These are phyloP conservation scores for Micoletzkya japonica DNA, from an alignment of 2,888 invertebrate species.

Conservation along the genomic window DNA sequence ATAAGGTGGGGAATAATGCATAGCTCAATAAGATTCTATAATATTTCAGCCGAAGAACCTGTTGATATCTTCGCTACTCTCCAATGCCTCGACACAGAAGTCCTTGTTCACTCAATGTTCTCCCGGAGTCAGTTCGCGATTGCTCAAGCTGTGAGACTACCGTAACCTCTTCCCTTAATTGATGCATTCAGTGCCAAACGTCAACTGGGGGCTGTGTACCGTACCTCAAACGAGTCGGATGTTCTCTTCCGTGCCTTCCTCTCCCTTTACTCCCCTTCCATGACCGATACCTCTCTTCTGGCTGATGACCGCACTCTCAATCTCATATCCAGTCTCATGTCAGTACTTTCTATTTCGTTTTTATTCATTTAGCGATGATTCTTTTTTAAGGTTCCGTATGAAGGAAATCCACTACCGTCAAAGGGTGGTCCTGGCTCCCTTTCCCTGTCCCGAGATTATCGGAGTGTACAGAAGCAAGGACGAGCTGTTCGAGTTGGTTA, in stretches of 20 bases:
- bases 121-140: not conserved
- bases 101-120: not conserved
- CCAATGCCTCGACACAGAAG: not conserved
- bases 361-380: not conserved
- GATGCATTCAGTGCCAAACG: slow-evolving; percentile 5
- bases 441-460: slow-evolving; percentile 10
- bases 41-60: slow-evolving; percentile 6
- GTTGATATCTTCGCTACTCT: not conserved
- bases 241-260: slow-evolving; percentile 20
- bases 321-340: slow-evolving; percentile 24
- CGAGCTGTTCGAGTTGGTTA: slow-evolving; percentile 9
- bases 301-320: slow-evolving; percentile 19
- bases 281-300: slow-evolving; percentile 7
- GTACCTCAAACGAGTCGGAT: not conserved
- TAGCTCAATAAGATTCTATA: too few species aligned
- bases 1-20: too few species aligned
- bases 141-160: slow-evolving; percentile 2
- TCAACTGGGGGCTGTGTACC: slow-evolving; percentile 21
- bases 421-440: not conserved
- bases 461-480: slow-evolving; percentile 22
- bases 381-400: slow-evolving; percentile 23
- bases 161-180: not conserved
- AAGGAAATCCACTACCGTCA: slow-evolving; percentile 19
- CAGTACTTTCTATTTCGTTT: not conserved
- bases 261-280: slow-evolving; percentile 20